These are phyloP conservation scores for Lutra lutra DNA, from an alignment of 2,797 vertebrate species.

Conservation along the genomic window DNA sequence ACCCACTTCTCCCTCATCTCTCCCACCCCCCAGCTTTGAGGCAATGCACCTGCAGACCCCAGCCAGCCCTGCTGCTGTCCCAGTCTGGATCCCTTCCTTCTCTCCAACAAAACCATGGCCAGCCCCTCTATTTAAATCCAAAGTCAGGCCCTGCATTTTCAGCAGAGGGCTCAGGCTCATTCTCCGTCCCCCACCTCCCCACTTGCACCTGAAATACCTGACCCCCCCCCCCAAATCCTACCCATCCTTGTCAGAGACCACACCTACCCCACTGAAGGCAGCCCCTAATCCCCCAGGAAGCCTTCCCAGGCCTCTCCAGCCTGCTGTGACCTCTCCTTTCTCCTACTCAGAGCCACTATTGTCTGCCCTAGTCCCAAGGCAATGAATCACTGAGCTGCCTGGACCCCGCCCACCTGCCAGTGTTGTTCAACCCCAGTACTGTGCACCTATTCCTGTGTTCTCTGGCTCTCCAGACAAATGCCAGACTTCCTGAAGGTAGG, in stretches of 20 bases:
- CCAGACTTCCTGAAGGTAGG: not conserved
- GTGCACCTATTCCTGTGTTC: not conserved
- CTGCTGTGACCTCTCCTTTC: constrained; percentile 53
- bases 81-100: not conserved
- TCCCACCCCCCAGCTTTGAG: not conserved
- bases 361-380: constrained; percentile 49
- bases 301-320: constrained; percentile 41
- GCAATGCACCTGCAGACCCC: not conserved
- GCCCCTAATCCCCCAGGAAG: not conserved
- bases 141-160: constrained; percentile 4
- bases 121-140: not conserved
- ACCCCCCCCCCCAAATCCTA: not conserved
- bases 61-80: not conserved
- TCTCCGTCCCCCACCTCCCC: not conserved
- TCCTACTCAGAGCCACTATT: constrained; percentile 67
- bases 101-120: not conserved
- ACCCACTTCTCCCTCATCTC: not conserved
- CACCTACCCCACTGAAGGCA: constrained; percentile 5
- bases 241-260: not conserved
- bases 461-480: not conserved
- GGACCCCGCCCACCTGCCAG: not conserved
- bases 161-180: not conserved
- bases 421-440: not conserved
- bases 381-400: constrained; percentile 67
- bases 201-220: not conserved